Base-by-base conservation (phyloP, 1,140 invertebrate genomes). In the Laodelphax striatellus region DNA sequence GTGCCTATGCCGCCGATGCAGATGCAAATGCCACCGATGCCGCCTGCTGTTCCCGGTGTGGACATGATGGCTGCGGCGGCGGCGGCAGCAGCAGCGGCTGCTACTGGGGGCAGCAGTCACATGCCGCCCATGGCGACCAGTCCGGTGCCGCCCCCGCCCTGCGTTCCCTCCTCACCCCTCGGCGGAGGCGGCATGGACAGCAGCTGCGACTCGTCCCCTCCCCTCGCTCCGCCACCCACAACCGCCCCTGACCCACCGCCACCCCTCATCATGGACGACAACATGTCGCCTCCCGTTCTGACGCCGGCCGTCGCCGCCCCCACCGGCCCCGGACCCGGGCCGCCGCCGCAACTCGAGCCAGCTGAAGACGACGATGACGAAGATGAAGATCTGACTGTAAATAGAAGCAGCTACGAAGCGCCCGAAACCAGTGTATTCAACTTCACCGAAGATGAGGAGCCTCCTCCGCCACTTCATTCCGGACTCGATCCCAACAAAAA, bases 391-490 rank as follows among this genome's bases (percentile, higher is more conserved):
- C 9, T n/a, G 9, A 53, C 21, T 53, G 22, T 34, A 24, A 53
- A 53, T 53, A 53, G 19, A n/a, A 38, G 42, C 24, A 28, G 34
- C 14, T 43, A 38, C 11, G 50, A 60, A 43, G 14, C 62, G 5
- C 57, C 50, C 43, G 65, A 66, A 57, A 65, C 61, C 31, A 68
- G 63, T 62, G 63, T 70, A 14, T 70, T 70, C 21, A 70, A 68
- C 57, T 70, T 70, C 50, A 70, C 68, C 10, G 68, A 70, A 57
- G 68, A 70, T 56, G 68, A 70, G 60, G 68, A 70, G 52, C 66
- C 64, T 11, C 68, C 68, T 9, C 67, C 68, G 19, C 66, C 67
- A 42, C 63, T 68, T 50, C 67, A 68, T 63, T 53, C 57, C 31
- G 52, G n/a, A 31, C 13, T 55, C 16, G 53, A 57, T 24, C 28